Base-by-base conservation (phyloP, 2,113 vertebrate genomes). In the Sturnus vulgaris region DNA sequence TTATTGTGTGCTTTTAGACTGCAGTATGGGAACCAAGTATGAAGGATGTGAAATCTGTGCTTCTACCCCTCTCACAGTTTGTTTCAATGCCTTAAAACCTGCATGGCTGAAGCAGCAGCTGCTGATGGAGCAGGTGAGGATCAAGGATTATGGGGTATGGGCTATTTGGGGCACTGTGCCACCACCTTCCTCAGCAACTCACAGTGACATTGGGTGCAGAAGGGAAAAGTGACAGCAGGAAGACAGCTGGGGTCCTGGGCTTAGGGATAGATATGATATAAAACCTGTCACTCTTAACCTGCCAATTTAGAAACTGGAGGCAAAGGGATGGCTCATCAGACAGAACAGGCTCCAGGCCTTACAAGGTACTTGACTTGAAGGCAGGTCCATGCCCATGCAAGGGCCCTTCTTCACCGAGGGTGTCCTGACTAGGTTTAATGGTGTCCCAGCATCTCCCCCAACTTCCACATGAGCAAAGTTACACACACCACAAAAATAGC, bases 351-450 rank as follows among this genome's bases (percentile, higher is more conserved):
- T 78, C 40, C 53, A 46, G 25, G 73, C 44, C 52, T 46, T 42
- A 31, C 40, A 46, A 40, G 0, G 3, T 30, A 33, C 64, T 71
- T 59, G 71, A 53, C 46, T 59, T 49, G 55, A 80, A 65, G 55
- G 68, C 46, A 77, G 33, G n/a, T 50, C 82, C 35, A 2, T 70
- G 39, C 46, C 50, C 55, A 53, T 3, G 1, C 0, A 0, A 35
- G 73, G 60, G 50, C 68, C 46, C 19, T 59, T 59, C 53, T 30
- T 46, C 0, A 0, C 7, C 13, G 25, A 18, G 39, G 25, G 65
- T 63, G 37, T 55, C 52, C 47, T 31, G 24, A 44, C 12, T 0
- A 7, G 27, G 64, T 75, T 89, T 24, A 72, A 16, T 0, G 0
- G 42, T 17, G 40, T 40, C 40, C 23, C 10, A 73, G 11, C 23